These are phyloP conservation scores for Glossosoma conforme DNA, from an alignment of 1,140 invertebrate genomes.

Conservation along the genomic window DNA sequence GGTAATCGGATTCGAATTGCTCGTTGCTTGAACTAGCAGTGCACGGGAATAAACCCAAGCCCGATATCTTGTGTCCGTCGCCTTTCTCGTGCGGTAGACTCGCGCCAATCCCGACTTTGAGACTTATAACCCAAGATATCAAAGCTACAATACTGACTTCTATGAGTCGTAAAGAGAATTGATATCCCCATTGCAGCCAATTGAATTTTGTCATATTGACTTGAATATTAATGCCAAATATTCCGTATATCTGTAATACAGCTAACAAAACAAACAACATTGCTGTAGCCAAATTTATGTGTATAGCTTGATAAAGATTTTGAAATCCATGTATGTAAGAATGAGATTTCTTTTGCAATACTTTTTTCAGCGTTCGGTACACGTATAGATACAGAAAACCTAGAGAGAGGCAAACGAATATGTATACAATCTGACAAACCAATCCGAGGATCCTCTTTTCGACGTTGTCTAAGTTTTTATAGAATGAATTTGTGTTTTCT, in stretches of 20 bases:
- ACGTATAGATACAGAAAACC: constrained; percentile 81
- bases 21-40: constrained; percentile 71
- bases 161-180: constrained; percentile 74
- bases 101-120: constrained; percentile 51
- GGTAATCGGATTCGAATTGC: constrained; percentile 73
- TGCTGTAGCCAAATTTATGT: constrained; percentile 79
- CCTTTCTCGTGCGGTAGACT: constrained; percentile 54
- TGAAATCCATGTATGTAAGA: constrained; percentile 63
- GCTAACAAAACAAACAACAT: constrained; percentile 77
- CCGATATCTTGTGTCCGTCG: constrained; percentile 56
- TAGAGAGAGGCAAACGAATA: constrained; percentile 70
- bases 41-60: constrained; percentile 71
- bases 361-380: constrained; percentile 64
- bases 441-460: constrained; percentile 61
- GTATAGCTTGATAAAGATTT: constrained; percentile 72
- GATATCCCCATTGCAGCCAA: constrained; percentile 88
- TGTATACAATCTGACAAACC: constrained; percentile 77
- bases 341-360: constrained; percentile 61
- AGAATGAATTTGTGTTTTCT: constrained; percentile 51
- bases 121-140: constrained; percentile 75
- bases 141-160: constrained; percentile 79
- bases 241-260: constrained; percentile 75
- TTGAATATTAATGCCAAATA: constrained; percentile 63
- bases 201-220: constrained; percentile 52
- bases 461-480: constrained; percentile 44